A percentile compares a stretch with the other conserved stretches of the same genome.
phyloP scores from a whole-genome alignment of 2,113 vertebrate species.

The Phaethornis superciliosus region DNA sequence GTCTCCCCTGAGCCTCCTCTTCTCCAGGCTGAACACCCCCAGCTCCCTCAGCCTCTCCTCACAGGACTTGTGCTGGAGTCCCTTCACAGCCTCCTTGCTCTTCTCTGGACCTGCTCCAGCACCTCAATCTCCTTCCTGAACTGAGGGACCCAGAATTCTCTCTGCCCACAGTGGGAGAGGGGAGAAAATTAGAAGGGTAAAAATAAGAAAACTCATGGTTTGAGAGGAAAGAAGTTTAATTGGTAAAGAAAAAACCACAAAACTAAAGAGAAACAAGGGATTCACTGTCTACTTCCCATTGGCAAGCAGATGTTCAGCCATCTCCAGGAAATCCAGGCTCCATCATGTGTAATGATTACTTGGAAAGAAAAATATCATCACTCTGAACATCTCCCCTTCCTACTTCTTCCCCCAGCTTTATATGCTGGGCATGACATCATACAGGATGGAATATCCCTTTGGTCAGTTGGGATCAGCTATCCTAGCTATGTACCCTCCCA shows the following conservation, averaged over 20 bases:
- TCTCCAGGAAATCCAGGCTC: neutral
- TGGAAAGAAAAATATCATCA: neutral
- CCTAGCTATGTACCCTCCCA: neutral
- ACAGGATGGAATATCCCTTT: fast-evolving
- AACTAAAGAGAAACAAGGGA: neutral
- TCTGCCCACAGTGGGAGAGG: too few species aligned
- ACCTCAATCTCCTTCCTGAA: too few species aligned
- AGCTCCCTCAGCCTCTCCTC: too few species aligned
- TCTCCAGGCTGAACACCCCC: too few species aligned
- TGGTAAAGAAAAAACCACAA: fast-evolving
- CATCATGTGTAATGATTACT: neutral
- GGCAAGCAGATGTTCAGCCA: neutral
- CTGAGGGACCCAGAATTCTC: too few species aligned
- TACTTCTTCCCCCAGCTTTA: neutral
- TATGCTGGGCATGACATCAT: neutral
- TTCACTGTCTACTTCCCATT: neutral
- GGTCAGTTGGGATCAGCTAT: neutral
- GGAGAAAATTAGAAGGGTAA: neutral
- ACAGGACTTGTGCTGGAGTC: too few species aligned
- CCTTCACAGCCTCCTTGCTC: too few species aligned
- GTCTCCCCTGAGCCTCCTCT: too few species aligned
- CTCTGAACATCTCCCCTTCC: fast-evolving
- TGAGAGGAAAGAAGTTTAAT: neutral
- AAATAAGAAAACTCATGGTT: fast-evolving
- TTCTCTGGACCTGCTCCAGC: too few species aligned